Conservation (phyloP, 2,888 invertebrate genomes). For the Philhelius pedissequus region DNA sequence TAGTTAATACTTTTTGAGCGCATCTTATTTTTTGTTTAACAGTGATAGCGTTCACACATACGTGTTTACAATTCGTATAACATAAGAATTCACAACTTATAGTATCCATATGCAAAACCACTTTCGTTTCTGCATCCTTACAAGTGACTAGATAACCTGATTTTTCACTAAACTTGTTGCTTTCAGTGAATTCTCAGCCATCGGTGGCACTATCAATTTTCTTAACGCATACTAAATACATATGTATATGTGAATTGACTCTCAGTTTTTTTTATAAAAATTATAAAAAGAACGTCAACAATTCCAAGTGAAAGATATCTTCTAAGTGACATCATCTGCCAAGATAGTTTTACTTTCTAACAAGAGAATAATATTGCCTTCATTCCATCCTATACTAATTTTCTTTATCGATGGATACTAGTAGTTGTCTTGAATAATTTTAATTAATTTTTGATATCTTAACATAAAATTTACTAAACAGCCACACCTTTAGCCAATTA, state of each 20-base stretch:
- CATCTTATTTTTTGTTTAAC: background rate
- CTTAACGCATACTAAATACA: background rate
- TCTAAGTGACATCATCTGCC: constrained; percentile 29
- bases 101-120: constrained; percentile 21
- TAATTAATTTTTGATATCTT: background rate
- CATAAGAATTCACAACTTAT: background rate
- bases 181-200: constrained; percentile 43
- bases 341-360: constrained; percentile 47
- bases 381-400: background rate
- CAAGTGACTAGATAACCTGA: constrained; percentile 20
- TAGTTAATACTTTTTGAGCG: background rate
- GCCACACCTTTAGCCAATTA: constrained; percentile 25
- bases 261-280: constrained; percentile 45
- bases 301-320: constrained; percentile 8
- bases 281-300: background rate
- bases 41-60: background rate
- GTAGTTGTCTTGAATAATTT: background rate
- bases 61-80: background rate
- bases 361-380: constrained; percentile 9
- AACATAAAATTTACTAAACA: background rate
- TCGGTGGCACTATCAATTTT: constrained; percentile 46
- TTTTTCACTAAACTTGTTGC: background rate
- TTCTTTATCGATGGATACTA: background rate
- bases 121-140: constrained; percentile 37
- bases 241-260: background rate